Base-by-base conservation (phyloP, 2,797 vertebrate genomes). In the Pantherophis vulpinus region DNA sequence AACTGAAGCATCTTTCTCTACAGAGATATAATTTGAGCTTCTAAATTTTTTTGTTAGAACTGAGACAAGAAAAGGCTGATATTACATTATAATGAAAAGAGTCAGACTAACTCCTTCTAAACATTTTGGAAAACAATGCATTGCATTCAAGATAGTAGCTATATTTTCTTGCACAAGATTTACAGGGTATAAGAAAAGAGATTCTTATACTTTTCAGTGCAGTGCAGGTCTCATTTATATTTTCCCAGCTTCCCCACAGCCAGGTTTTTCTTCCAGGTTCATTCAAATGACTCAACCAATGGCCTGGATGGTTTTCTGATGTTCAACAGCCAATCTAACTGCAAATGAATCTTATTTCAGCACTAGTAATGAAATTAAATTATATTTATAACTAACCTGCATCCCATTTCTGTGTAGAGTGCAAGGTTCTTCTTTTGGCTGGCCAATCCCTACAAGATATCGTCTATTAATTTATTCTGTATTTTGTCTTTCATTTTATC, bases 1-100 rank as follows among this genome's bases (percentile, higher is more conserved):
- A 96, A 96, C 18, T 92, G 92, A 94, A 93, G 0, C 91, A 59
- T 88, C 93, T 79, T 93, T 93, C 93, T 96, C 92, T 91, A 94
- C 93, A 29, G 93, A 95, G 37, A 89, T 89, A 92, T 93, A 94
- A 90, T 93, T 79, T 90, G 63, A 20, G 23, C 63, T 95, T 93
- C 61, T 55, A 91, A 59, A 90, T 86, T 93, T 89, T 47, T 95
- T 93, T 0, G 0, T 93, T 89, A 91, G 89, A 93, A 86, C 86
- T 79, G 94, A 86, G 47, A 93, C 29, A 93, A 83, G 51, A 87
- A 74, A 20, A 89, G n/a, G 92, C 47, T 74, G 10, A 94, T 91
- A 83, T 18, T 87, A 91, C 42, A 74, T 37, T 20, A 20, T 74
- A 74, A 32, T 74, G 32, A 74, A 74, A 74, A 74, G 58, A 96